phyloP scores from a whole-genome alignment of 2,113 vertebrate species.

The Chamaea fasciata region DNA sequence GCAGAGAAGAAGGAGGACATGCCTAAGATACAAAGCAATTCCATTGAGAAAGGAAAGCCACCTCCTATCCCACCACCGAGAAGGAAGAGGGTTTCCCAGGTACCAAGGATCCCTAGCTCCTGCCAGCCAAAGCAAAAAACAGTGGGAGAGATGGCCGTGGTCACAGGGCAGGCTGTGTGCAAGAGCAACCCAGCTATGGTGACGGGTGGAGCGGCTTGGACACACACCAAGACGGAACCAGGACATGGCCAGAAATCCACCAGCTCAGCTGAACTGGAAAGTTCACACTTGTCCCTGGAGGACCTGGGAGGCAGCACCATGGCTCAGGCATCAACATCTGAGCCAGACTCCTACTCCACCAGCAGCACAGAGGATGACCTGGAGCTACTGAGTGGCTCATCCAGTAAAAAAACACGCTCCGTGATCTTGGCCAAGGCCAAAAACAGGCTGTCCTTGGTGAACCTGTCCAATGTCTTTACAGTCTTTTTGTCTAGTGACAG shows the following conservation, averaged over 20 bases:
- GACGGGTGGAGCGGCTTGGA: background rate
- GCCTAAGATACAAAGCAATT: background rate
- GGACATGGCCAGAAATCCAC: background rate
- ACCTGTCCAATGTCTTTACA: conserved; percentile 79
- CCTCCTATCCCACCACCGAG: conserved; percentile 79
- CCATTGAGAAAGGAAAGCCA: background rate
- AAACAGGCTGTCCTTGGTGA: conserved; percentile 83
- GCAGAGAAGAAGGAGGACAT: background rate
- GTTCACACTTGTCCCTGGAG: conserved; percentile 77
- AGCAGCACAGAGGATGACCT: conserved; percentile 92
- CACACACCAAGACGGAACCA: background rate
- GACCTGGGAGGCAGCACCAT: conserved; percentile 65
- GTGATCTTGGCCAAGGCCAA: conserved; percentile 86
- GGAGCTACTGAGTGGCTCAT: conserved; percentile 58
- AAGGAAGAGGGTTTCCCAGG: conserved; percentile 67
- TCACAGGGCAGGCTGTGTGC: rapidly evolving
- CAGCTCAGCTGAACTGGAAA: conserved; percentile 43
- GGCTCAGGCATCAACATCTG: background rate
- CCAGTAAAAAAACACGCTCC: conserved; percentile 77
- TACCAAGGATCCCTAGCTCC: background rate
- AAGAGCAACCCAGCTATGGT: background rate
- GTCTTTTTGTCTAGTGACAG: conserved; percentile 86
- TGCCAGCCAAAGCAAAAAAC: background rate
- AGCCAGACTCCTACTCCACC: conserved; percentile 87
- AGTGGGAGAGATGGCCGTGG: background rate